Evolutionary conservation across 2,888 invertebrate genomes (phyloP).

Genomic region (Alsophila aescularia): DNA sequence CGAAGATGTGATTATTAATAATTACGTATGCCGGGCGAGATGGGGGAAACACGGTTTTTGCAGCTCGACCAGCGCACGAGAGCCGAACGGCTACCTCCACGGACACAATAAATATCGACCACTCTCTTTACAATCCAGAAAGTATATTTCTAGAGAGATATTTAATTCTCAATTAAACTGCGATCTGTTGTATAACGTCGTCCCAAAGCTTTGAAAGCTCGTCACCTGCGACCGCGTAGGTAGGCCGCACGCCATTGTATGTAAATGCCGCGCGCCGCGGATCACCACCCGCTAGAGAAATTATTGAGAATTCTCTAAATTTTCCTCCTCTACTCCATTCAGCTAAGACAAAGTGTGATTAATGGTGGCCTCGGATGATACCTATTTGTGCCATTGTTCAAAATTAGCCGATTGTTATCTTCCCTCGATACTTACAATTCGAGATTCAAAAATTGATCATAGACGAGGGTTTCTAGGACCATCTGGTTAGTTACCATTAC

Average conservation of each 20-base stretch:
- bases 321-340: constrained; percentile 40
- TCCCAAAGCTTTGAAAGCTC: constrained; percentile 54
- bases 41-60: too few species aligned
- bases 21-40: too few species aligned
- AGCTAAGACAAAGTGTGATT: constrained; percentile 39
- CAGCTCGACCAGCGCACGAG: too few species aligned
- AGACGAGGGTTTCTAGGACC: too few species aligned
- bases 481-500: too few species aligned
- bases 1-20: too few species aligned
- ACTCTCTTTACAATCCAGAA: too few species aligned
- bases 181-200: constrained; percentile 22
- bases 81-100: too few species aligned
- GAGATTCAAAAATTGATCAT: not conserved
- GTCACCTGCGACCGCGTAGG: constrained; percentile 76
- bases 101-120: too few species aligned
- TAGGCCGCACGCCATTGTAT: constrained; percentile 64
- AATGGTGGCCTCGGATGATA: not conserved
- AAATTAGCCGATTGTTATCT: not conserved
- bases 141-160: too few species aligned
- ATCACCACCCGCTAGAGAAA: constrained; percentile 54
- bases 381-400: not conserved
- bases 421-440: too few species aligned
- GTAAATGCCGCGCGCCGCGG: constrained; percentile 55
- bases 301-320: constrained; percentile 61
- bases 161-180: not conserved